Conservation (phyloP, 2,113 vertebrate species). For the Rana temporaria region DNA sequence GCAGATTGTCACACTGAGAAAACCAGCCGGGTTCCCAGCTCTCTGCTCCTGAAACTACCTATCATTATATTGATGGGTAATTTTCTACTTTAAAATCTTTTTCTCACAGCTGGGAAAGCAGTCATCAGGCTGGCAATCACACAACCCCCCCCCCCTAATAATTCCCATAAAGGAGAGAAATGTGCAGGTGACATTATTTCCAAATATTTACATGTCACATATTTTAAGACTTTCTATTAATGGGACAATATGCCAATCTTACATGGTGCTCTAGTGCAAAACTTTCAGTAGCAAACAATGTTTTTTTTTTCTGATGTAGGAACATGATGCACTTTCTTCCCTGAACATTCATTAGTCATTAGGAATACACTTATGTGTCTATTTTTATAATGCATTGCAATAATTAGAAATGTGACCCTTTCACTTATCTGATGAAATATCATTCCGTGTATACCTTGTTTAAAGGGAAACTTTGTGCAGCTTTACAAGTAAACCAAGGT, state of each 20-base stretch:
- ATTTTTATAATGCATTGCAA: too few relatives aligned
- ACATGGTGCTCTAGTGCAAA: background rate
- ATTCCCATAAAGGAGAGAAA: slow-evolving; percentile 10
- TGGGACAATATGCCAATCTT: slow-evolving; percentile 23
- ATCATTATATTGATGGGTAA: slow-evolving; percentile 23
- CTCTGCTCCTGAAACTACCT: slow-evolving; percentile 2
- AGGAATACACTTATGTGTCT: too few relatives aligned
- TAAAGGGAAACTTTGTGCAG: too few relatives aligned
- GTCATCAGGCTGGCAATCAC: slow-evolving; percentile 18
- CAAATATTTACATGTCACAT: slow-evolving; percentile 7
- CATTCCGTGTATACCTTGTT: too few relatives aligned
- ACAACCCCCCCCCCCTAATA: background rate
- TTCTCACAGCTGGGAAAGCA: background rate
- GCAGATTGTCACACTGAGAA: background rate
- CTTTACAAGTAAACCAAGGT: too few relatives aligned
- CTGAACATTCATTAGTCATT: background rate
- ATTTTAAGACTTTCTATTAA: slow-evolving; percentile 13
- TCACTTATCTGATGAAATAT: too few relatives aligned
- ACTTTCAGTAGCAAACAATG: background rate
- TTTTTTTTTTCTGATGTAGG: background rate
- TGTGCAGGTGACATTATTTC: slow-evolving; percentile 14
- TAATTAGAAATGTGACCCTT: too few relatives aligned
- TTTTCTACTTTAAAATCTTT: slow-evolving; percentile 38
- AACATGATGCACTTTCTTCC: background rate
- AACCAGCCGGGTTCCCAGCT: background rate